Conservation (phyloP, 2,113 vertebrate genomes). For the Mesocricetus auratus region DNA sequence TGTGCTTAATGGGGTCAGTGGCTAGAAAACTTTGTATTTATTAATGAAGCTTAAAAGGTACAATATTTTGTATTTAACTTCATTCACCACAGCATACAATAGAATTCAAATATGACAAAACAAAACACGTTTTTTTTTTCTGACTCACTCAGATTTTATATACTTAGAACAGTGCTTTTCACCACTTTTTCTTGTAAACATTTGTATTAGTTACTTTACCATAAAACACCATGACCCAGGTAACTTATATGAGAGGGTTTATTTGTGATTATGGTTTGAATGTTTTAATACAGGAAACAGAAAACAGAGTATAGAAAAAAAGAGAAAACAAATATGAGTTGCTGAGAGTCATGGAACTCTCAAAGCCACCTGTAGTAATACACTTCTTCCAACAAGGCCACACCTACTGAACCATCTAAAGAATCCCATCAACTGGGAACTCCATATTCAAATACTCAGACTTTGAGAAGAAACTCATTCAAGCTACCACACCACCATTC, state of each 20-base stretch:
- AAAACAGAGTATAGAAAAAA: background rate
- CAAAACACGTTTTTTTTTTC: background rate
- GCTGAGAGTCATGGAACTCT: background rate
- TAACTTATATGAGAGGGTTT: background rate
- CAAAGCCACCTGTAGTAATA: background rate
- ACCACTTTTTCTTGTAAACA: background rate
- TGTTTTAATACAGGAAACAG: background rate
- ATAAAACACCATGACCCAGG: background rate
- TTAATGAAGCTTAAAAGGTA: background rate
- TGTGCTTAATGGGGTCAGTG: background rate
- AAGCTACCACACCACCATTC: background rate
- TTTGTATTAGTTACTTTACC: background rate
- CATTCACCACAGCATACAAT: background rate
- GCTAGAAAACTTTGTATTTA: background rate
- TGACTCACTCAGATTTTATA: background rate
- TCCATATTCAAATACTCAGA: no score
- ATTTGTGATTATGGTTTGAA: background rate
- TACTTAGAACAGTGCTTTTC: background rate
- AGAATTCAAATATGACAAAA: background rate
- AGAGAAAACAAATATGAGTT: background rate
- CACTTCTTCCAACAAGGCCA: no score
- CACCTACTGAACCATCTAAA: no score
- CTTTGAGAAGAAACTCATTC: no score
- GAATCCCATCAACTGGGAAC: background rate
- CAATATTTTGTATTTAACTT: background rate